Base-by-base conservation (phyloP, 2,888 invertebrate species). In the Acronicta alni region DNA sequence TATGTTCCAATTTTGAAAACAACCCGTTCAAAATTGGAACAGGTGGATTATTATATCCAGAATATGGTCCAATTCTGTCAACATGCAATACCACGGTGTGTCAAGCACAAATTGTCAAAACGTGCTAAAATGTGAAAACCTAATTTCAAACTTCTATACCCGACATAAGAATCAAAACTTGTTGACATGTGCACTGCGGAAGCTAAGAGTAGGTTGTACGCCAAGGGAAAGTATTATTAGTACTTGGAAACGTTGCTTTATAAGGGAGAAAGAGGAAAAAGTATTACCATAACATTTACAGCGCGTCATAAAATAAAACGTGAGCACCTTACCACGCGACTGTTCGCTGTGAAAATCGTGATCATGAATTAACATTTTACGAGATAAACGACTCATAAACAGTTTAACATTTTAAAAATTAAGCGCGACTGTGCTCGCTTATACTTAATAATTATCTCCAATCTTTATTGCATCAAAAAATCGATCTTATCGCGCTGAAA, bases 291-390 rank as follows among this genome's bases (percentile, higher is more conserved):
- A 32, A 65, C 39, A 46, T 56, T 61, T 48, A 64, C 37, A 23
- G 35, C 39, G 53, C 47, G 59, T 16, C 26, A 58, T 64, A 62
- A 64, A 58, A 58, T 68, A 49, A 57, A 69, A 44, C 51, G 39
- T 49, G 41, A 75, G 43, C 70, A 61, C 67, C 63, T 61, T 37
- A 48, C 62, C 47, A 15, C 61, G 3, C 44, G 57, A 58, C 58
- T 66, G 71, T 78, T 73, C 70, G 42, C 54, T 51, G 35, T 67
- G 57, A 53, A 61, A 48, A 70, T 66, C 74, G 56, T 60, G 66
- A 66, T 69, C 76, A 48, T 74, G 72, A 77, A 76, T 77, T 77
- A 77, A 71, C 65, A 63, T 75, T 80, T 75, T 71, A 81, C 75
- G 78, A 79, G 67, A 68, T 60, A 59, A 75, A 51, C 41, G 62